Evolutionary conservation across 1,140 invertebrate genomes (phyloP), one percentile per base, ranked within the genome.

Genomic region (Trichomalopsis sarcophagae): DNA sequence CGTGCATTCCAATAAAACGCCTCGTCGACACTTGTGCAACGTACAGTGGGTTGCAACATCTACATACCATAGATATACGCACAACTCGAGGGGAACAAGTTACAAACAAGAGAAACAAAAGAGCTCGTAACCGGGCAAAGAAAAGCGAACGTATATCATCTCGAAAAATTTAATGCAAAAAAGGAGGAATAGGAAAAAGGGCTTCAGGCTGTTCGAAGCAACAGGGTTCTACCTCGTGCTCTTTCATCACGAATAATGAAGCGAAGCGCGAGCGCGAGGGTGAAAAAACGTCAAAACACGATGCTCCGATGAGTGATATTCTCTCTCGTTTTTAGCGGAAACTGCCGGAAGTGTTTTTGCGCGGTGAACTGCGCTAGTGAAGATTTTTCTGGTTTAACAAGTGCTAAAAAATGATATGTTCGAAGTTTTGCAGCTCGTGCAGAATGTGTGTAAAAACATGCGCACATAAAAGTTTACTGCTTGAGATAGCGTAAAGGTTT

Each of bases 81-180:
- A 14, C 9, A 50, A 50, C 47, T 50, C 47, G 47, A 73, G 30
- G 17, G 30, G 10, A 74, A 74, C 33, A 74, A 74, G 73, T 74
- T 14, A 40, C 33, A 36, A 33, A 74, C 30, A 40, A 74, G 30
- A 74, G 36, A 36, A 77, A 50, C 14, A 17, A 50, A 50, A 77
- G 47, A 55, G 23, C 47, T 50, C 47, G 47, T 2, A 10, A 13
- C 21, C 55, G n/a, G 27, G 40, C 14, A 79, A 79, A 66, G 62
- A 47, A n/a, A 33, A 17, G n/a, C 4, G 30, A 17, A 14, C 0
- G 17, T 36, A 33, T 40, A 33, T 68, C 27, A 79, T 79, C 33
- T 66, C 14, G n/a, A 36, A 79, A 79, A 79, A 66, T 79, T 68
- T 66, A 66, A 66, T 68, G 77, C n/a, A n/a, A 79, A 79, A 79